phyloP scores from a whole-genome alignment of 2,797 vertebrate genomes.

The Enteromius treurensis region DNA sequence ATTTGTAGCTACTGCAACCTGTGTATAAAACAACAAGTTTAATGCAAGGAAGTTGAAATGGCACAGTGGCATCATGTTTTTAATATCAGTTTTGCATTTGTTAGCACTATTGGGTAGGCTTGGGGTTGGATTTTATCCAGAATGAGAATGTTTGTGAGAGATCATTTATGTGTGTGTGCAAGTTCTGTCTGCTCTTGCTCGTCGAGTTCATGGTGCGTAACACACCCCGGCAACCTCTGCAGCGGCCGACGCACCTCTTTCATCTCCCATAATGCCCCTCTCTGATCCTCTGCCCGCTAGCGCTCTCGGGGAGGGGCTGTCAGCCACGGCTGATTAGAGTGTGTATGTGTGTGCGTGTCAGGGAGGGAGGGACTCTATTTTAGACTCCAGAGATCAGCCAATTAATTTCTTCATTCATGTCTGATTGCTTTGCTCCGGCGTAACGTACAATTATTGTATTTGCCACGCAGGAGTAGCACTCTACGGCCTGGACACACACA shows the following conservation, averaged over 20 bases:
- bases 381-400: constrained; percentile 58
- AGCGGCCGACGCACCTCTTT: constrained; percentile 51
- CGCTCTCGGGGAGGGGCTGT: constrained; percentile 44
- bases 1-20: background rate
- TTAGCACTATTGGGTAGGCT: too few relatives aligned
- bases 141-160: background rate
- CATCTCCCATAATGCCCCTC: constrained; percentile 63
- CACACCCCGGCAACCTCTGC: constrained; percentile 51
- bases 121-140: background rate
- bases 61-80: too few relatives aligned
- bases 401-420: constrained; percentile 64
- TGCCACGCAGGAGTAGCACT: constrained; percentile 76
- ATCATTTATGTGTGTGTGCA: constrained; percentile 29
- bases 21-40: background rate
- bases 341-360: constrained; percentile 45
- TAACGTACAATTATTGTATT: constrained; percentile 77
- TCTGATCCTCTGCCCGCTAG: constrained; percentile 55
- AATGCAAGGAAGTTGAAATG: too few relatives aligned
- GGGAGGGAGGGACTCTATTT: constrained; percentile 50
- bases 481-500: constrained; percentile 47
- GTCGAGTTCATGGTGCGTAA: constrained; percentile 43
- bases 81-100: too few relatives aligned
- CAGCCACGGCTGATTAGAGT: constrained; percentile 53
- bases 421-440: constrained; percentile 58
- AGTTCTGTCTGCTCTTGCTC: constrained; percentile 28